Evolutionary conservation across 2,888 invertebrate genomes (phyloP).

Genomic region (Heliothis peltigera): DNA sequence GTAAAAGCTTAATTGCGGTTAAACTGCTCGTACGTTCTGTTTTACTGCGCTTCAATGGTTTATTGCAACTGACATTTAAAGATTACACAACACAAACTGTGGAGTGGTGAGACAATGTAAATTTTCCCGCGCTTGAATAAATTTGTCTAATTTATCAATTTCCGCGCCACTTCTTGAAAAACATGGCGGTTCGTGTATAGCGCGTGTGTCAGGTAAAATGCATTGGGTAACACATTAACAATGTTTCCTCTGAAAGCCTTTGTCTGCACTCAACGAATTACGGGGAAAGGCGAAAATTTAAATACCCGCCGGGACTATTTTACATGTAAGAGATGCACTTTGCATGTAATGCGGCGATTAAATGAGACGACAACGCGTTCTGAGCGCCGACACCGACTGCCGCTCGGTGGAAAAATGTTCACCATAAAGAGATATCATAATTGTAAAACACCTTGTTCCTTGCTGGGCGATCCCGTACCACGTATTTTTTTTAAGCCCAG

Average conservation of each 20-base stretch:
- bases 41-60: constrained; percentile 38
- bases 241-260: constrained; percentile 82
- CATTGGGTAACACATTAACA: constrained; percentile 84
- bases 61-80: constrained; percentile 36
- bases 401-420: constrained; percentile 41
- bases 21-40: constrained; percentile 50
- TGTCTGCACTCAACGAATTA: constrained; percentile 87
- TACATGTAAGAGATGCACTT: constrained; percentile 89
- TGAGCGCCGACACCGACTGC: constrained; percentile 45
- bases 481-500: not conserved
- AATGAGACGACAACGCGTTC: constrained; percentile 78
- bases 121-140: constrained; percentile 39
- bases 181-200: constrained; percentile 54
- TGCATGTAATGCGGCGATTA: constrained; percentile 86
- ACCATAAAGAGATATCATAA: constrained; percentile 28
- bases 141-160: constrained; percentile 58
- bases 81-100: constrained; percentile 30
- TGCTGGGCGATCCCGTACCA: not conserved
- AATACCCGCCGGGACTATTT: constrained; percentile 87
- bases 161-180: constrained; percentile 51
- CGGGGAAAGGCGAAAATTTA: constrained; percentile 87
- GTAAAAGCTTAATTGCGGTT: constrained; percentile 66
- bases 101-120: constrained; percentile 38
- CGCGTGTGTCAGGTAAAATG: constrained; percentile 77
- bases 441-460: constrained; percentile 21